Conservation (phyloP, 2,797 vertebrate genomes). For the Hirundo rustica region DNA sequence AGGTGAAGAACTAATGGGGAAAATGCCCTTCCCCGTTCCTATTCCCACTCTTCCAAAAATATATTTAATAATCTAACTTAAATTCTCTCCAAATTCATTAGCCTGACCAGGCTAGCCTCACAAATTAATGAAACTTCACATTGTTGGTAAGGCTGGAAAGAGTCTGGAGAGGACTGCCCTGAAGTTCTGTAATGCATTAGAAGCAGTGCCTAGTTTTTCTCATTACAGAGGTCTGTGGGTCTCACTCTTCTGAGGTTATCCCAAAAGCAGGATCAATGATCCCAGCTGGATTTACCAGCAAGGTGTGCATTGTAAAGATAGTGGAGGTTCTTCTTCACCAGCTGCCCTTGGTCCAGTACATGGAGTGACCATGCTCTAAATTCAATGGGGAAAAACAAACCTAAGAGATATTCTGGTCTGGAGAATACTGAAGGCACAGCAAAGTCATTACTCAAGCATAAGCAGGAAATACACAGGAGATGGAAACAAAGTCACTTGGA, state of each 20-base stretch:
- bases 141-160: neutral
- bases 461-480: neutral
- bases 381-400: neutral
- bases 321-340: neutral
- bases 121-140: neutral
- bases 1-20: constrained; percentile 33
- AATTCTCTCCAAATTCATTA: neutral
- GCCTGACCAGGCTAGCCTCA: neutral
- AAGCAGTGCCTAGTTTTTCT: neutral
- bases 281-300: rapidly evolving
- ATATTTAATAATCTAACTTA: neutral
- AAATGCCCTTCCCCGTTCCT: constrained; percentile 9
- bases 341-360: neutral
- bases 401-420: neutral
- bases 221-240: neutral
- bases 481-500: neutral
- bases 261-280: neutral
- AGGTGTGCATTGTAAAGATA: neutral
- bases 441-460: neutral
- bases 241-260: neutral
- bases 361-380: neutral
- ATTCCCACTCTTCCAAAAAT: constrained; percentile 35
- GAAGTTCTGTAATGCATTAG: neutral
- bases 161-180: neutral
- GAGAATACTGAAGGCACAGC: neutral